Evolutionary conservation across 2,888 invertebrate species (phyloP), one percentile per base, ranked within the genome.

Genomic region (Druceiella hillmani): DNA sequence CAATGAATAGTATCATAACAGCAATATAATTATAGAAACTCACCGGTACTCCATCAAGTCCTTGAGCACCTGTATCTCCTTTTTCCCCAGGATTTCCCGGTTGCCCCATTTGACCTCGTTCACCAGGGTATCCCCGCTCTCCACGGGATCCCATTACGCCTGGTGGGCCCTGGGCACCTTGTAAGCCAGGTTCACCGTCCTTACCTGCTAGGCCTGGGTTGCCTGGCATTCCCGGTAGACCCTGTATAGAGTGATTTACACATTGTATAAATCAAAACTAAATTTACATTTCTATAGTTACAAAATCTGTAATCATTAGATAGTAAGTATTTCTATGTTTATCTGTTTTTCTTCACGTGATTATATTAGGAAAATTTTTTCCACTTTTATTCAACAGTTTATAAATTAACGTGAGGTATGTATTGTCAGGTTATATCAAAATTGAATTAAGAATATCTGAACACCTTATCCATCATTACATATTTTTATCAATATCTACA

Each of bases 171-270:
- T 69, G 59, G 2, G 76, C 74, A 2, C 87, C 88, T 35, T 82
- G 79, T 7, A 79, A 55, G 1, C 88, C 88, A 2, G 76, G 61
- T 54, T 83, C 83, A 2, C 89, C 89, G 57, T 89, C 87, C 61
- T 87, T 88, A n/a, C 88, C 88, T 2, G 83, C 74, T 4, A 75
- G 57, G 1, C 89, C 89, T 2, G 83, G 77, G 53, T 75, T 76
- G 2, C 88, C 88, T 17, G 82, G 74, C 22, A 78, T 58, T 42
- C 88, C 88, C 11, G 87, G 87, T 54, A 86, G 71, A 25, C 84
- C 84, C 80, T 81, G 42, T 3, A 52, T 39, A 39, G 36, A 24
- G n/a, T n/a, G n/a, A 26, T 12, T 9, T 30, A 2, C 10, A 27
- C 6, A 27, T 10, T 10, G 12, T 10, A 27, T 27, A 7, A 7